Base-by-base conservation (phyloP, 2,797 vertebrate genomes). In the Trematomus bernacchii region DNA sequence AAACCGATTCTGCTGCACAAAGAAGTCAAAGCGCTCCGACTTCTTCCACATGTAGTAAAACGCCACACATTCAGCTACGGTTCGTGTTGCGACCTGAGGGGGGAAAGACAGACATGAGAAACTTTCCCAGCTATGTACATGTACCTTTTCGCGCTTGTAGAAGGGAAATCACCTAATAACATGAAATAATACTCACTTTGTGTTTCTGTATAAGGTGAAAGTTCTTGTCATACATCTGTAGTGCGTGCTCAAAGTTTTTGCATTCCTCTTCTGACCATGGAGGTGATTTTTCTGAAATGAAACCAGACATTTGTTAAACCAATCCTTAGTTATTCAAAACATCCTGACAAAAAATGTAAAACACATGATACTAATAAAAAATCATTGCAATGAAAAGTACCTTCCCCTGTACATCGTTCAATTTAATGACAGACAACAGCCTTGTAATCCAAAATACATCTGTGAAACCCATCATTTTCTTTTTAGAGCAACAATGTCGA, bases 11-110 rank as follows among this genome's bases (percentile, higher is more conserved):
- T 99, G 98, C 82, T 99, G 97, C 83, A 98, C 98, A 79, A 99
- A 99, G 84, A 96, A 95, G 92, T 99, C 98, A 4, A 99, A 98
- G 42, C 98, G 97, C 90, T 99, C 98, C 0, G 98, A 99, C 92
- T 99, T 99, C 46, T 99, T 99, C 98, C 98, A 99, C 96, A 98
- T 98, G 87, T 99, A 99, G 90, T 99, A 99, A 93, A 99, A 99
- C 2, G 98, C 97, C 55, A 99, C 98, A 91, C 98, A 99, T 90
- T 99, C 98, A 42, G 97, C 96, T 73, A 99, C 98, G 1, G 97
- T 97, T 91, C 97, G 95, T 69, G 95, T 97, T 84, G 95, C 95
- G 82, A 99, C 98, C 98, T 99, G 80, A 69, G 40, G 18, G 5
- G 14, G 1, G 33, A 9, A 13, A 33, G 14, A n/a, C 60, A 52